Conservation (phyloP, 2,113 vertebrate genomes). For the Neopipo cinnamomea region DNA sequence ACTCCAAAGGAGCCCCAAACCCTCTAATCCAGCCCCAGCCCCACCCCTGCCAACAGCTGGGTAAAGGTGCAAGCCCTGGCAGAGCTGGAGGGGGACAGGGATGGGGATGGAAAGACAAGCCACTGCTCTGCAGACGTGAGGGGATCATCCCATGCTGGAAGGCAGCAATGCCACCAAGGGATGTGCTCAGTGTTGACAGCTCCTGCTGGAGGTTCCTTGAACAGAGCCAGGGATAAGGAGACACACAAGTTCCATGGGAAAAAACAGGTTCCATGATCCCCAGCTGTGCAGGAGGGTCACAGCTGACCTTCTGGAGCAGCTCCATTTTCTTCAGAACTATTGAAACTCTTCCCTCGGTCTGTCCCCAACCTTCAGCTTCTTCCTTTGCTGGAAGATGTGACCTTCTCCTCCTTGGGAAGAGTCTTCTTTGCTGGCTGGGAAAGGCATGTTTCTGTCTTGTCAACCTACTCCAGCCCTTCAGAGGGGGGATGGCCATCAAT, state of each 20-base stretch:
- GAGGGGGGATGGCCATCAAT: not conserved
- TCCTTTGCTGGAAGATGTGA: not conserved
- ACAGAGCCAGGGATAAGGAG: not conserved
- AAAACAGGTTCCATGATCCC: accelerated
- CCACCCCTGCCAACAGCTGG: not conserved
- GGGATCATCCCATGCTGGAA: not conserved
- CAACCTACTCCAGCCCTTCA: not conserved
- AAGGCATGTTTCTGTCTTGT: not conserved
- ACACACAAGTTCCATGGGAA: not conserved
- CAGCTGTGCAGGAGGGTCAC: not conserved
- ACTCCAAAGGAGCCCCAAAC: not conserved
- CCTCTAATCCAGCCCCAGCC: not conserved
- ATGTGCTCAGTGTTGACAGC: not conserved
- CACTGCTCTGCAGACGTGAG: not conserved
- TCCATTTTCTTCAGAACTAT: not conserved
- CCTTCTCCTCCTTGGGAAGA: not conserved
- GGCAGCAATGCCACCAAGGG: accelerated
- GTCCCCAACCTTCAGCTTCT: not conserved
- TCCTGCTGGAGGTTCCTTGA: not conserved
- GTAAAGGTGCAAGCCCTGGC: no score
- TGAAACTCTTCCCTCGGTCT: not conserved
- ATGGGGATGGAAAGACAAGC: not conserved
- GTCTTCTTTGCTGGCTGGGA: not conserved
- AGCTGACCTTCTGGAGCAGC: not conserved
- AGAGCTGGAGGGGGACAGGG: not conserved